Percentiles rank a stretch among this genome's conserved stretches.
These are phyloP conservation scores for Trichonephila clavata DNA, from an alignment of 1,140 invertebrate species.

Conservation along the genomic window DNA sequence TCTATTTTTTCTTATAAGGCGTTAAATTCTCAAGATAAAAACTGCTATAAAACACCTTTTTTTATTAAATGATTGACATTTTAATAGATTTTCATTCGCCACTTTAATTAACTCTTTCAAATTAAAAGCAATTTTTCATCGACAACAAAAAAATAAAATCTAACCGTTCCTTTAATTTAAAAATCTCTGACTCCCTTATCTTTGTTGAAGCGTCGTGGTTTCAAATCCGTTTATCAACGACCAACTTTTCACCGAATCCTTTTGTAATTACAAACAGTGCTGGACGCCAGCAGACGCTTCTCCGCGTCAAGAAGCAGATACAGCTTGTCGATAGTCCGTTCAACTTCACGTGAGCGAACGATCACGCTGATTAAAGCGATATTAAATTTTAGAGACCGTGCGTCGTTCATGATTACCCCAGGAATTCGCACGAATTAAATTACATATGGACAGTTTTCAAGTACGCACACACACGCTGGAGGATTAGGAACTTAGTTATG, in stretches of 20 bases:
- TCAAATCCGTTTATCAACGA: neutral
- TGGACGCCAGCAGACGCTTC: neutral
- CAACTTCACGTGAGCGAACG: slow-evolving; percentile 12
- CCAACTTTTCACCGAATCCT: neutral
- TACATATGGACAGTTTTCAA: slow-evolving; percentile 44
- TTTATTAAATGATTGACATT: no score
- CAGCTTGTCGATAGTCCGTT: neutral
- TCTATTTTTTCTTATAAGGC: no score
- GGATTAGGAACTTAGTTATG: neutral
- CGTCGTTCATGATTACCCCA: slow-evolving; percentile 26
- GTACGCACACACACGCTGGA: neutral
- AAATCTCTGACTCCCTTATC: neutral
- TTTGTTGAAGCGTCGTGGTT: neutral
- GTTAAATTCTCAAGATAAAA: no score
- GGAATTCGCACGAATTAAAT: slow-evolving; percentile 52
- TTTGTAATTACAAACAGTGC: neutral
- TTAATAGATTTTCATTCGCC: no score
- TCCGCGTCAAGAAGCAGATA: neutral
- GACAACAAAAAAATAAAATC: no score
- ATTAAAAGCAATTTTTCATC: no score
- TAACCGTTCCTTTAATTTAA: no score
- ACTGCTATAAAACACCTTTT: no score
- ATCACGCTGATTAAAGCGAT: slow-evolving; percentile 46
- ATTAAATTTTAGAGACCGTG: slow-evolving; percentile 50
- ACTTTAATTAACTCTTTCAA: no score